phyloP scores from a whole-genome alignment of 2,113 vertebrate genomes.

The Mormoops blainvillei region DNA sequence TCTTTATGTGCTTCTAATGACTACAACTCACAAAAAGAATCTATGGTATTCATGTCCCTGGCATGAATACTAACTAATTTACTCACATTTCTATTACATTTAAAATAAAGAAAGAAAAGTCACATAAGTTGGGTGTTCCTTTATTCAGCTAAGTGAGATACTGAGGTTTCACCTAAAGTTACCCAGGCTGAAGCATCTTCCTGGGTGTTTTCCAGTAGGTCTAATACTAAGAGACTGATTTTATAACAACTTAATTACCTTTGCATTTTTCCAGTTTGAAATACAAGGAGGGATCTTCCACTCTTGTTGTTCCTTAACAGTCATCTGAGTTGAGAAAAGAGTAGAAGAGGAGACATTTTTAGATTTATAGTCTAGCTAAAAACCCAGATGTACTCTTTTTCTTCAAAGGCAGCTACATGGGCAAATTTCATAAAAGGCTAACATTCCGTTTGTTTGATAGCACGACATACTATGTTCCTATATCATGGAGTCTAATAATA shows the following conservation, averaged over 20 bases:
- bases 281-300: constrained; percentile 99
- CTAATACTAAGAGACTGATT: constrained; percentile 45
- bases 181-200: constrained; percentile 25
- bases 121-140: background rate
- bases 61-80: no score
- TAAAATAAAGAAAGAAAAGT: constrained; percentile 4
- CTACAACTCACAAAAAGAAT: constrained; percentile 13
- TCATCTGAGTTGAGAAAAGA: constrained; percentile 87
- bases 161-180: constrained; percentile 51
- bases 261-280: constrained; percentile 99
- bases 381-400: background rate
- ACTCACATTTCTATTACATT: background rate
- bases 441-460: background rate
- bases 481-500: background rate
- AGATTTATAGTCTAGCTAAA: constrained; percentile 34
- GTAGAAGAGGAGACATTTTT: constrained; percentile 33
- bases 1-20: background rate
- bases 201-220: constrained; percentile 30
- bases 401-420: constrained; percentile 2
- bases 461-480: background rate
- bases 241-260: constrained; percentile 84
- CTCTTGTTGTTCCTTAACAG: constrained; percentile 98
- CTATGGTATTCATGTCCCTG: background rate
- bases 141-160: constrained; percentile 30
- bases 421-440: background rate